phyloP scores from a whole-genome alignment of 2,797 vertebrate species.

The Triplophysa bombifrons region DNA sequence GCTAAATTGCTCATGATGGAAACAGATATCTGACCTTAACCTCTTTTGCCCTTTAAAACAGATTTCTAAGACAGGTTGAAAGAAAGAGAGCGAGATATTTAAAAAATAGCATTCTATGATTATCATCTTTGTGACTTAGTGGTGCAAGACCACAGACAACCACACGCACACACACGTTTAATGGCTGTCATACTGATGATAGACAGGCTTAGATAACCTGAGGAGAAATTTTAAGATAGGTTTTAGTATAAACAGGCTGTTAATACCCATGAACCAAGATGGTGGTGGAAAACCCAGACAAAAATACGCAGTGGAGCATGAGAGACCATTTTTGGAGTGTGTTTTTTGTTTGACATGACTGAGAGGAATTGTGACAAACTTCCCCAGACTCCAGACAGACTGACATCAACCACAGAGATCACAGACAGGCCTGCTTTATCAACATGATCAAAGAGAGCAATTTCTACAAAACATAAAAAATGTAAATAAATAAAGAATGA shows the following conservation, averaged over 20 bases:
- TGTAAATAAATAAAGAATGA: conserved; percentile 15
- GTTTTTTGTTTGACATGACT: conserved; percentile 34
- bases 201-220: conserved; percentile 14
- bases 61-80: not conserved
- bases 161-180: conserved; percentile 6
- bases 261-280: not conserved
- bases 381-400: conserved; percentile 21
- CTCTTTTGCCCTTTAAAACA: conserved; percentile 1
- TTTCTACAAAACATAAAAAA: conserved; percentile 11
- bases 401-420: conserved; percentile 21
- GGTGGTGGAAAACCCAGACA: not conserved
- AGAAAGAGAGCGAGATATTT: conserved; percentile 1
- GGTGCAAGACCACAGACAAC: conserved; percentile 25
- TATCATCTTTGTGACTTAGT: conserved; percentile 12
- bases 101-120: not conserved
- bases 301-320: not conserved
- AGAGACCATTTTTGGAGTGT: not conserved
- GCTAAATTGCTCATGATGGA: conserved; percentile 14
- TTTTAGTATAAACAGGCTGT: not conserved
- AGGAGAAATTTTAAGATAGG: conserved; percentile 1
- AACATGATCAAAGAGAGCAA: conserved; percentile 14
- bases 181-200: conserved; percentile 21
- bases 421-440: conserved; percentile 16
- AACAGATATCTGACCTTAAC: conserved; percentile 33
- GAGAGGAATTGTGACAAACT: conserved; percentile 41